Evolutionary conservation across 2,113 vertebrate genomes (phyloP), one percentile per base, ranked within the genome.

Genomic region (Stigmatopora argus): DNA sequence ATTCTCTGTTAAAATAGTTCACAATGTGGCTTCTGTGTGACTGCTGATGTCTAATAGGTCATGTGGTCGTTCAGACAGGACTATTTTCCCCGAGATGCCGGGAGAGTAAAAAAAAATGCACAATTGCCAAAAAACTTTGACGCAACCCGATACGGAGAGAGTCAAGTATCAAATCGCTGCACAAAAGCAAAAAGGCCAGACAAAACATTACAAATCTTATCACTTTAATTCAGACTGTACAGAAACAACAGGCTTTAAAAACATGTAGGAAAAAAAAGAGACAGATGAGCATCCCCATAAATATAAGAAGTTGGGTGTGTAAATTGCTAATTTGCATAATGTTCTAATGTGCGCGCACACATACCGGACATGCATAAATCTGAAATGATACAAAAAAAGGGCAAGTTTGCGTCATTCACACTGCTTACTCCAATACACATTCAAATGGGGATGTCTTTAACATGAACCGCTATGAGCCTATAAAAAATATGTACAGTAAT

Each of bases 141-240:
- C 23, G 58, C 14, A 41, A 46, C 48, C 38, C 0, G 26, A 68
- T 11, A 47, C 4, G 56, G 1, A 46, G 19, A 34, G 4, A 18
- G 35, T 1, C 8, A 21, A 3, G 19, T 3, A 14, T 45, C 38
- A 45, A 64, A 64, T 64, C 31, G 46, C 13, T 7, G 15, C 44
- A 15, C 18, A 53, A 81, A 83, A 76, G 41, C 56, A 77, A 65
- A 78, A 52, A 41, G 19, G 2, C 26, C 69, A 21, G 51, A 14
- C 34, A 5, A 64, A 23, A 46, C 13, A 1, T 31, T 81, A 88
- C 78, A 86, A 88, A 88, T 79, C 67, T 70, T 79, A 82, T 64
- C 67, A 45, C 35, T 79, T 86, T 88, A 84, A 85, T 85, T 87
- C 74, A 86, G 85, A 85, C 82, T 88, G 87, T 88, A 86, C 85